phyloP scores from a whole-genome alignment of 2,113 vertebrate genomes.

The Vulpes ferrilata region DNA sequence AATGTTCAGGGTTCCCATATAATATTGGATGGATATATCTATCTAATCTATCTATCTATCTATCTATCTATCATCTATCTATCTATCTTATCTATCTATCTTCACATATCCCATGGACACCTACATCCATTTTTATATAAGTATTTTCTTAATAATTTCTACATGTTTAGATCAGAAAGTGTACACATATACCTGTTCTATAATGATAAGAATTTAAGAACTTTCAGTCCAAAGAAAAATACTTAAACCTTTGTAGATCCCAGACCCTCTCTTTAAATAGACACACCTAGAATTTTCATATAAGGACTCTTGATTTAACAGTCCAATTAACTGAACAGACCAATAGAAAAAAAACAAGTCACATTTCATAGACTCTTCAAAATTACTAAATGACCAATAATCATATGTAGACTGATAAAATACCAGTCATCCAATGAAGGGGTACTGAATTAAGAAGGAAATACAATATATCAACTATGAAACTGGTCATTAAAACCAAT shows the following conservation, averaged over 20 bases:
- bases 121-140: neutral
- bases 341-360: neutral
- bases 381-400: neutral
- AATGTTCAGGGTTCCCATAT: neutral
- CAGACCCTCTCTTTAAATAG: neutral
- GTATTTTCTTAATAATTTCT: neutral
- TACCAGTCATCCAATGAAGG: neutral
- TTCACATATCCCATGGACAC: neutral
- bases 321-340: neutral
- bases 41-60: too few relatives aligned
- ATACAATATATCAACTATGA: neutral
- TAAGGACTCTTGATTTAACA: neutral
- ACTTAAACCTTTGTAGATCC: neutral
- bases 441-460: slow-evolving; percentile 15
- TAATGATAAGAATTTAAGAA: neutral
- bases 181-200: neutral
- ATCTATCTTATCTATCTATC: neutral
- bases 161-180: neutral
- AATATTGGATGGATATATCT: neutral
- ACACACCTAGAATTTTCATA: neutral
- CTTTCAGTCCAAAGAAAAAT: slow-evolving; percentile 22
- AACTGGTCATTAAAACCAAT: neutral
- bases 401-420: neutral
- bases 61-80: too few relatives aligned
- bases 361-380: neutral